A percentile compares a stretch with the other conserved stretches of the same genome.
phyloP scores from a whole-genome alignment of 1,140 invertebrate species.

The Pogonomyrmex californicus region DNA sequence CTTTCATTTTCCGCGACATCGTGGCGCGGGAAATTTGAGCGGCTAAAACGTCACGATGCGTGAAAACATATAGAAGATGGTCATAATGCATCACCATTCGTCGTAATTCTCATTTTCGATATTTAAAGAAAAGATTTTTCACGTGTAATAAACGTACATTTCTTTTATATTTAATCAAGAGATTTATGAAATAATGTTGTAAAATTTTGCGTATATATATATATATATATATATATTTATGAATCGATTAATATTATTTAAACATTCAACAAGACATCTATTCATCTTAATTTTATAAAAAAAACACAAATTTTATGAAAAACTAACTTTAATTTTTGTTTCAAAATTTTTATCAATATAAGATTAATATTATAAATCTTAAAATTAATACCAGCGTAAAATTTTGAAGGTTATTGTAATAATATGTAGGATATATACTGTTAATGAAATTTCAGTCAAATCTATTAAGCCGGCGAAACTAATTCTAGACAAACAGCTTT shows the following conservation, averaged over 20 bases:
- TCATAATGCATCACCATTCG: background rate
- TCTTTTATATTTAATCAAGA: background rate
- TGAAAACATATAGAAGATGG: conserved; percentile 1
- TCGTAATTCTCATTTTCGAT: background rate
- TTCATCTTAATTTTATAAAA: background rate
- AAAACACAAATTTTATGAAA: background rate
- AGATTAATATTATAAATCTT: background rate
- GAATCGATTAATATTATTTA: background rate
- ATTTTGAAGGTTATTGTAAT: background rate
- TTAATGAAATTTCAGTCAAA: conserved; percentile 68
- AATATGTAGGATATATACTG: conserved; percentile 2
- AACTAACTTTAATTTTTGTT: background rate
- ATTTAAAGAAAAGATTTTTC: background rate
- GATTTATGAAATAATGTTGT: background rate
- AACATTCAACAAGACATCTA: background rate
- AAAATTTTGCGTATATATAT: background rate
- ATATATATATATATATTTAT: background rate
- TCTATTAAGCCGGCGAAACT: conserved; percentile 53
- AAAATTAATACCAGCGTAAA: background rate
- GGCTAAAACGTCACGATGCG: background rate
- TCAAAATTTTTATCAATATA: background rate
- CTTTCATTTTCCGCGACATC: conserved; percentile 45
- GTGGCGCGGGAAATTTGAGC: conserved; percentile 27
- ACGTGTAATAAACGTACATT: background rate
- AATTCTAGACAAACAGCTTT: conserved; percentile 62